Evolutionary conservation across 2,888 invertebrate species (phyloP).

Genomic region (Pseudanteris insignis): DNA sequence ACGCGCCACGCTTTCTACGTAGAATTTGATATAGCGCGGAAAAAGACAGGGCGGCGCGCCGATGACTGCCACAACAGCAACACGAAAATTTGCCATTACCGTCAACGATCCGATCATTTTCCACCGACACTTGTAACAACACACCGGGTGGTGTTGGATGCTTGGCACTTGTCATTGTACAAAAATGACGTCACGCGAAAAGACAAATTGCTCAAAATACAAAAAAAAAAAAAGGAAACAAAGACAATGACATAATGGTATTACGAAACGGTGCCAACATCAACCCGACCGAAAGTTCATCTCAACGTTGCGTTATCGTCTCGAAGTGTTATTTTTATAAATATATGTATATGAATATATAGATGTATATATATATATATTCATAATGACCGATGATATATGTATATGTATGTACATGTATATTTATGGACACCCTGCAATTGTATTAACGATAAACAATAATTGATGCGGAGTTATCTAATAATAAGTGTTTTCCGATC

Average conservation of each 20-base stretch:
- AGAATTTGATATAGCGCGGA: conserved; percentile 40
- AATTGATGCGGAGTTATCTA: conserved; percentile 44
- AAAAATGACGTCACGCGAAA: background rate
- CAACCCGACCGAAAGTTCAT: conserved; percentile 25
- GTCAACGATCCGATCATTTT: too few species aligned
- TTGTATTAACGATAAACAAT: conserved; percentile 44
- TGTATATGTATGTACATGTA: too few species aligned
- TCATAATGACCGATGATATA: too few species aligned
- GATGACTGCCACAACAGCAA: conserved; percentile 5
- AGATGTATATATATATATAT: too few species aligned
- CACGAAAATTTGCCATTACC: too few species aligned
- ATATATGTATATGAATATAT: conserved; percentile 52
- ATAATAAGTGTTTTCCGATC: conserved; percentile 58
- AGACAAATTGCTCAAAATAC: background rate
- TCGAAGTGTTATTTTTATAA: conserved; percentile 65
- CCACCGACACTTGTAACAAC: too few species aligned
- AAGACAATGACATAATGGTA: background rate
- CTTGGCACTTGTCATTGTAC: conserved; percentile 20
- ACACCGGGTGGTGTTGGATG: conserved; percentile 17
- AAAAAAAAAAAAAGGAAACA: background rate
- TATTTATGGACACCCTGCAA: conserved; percentile 58
- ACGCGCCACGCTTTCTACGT: conserved; percentile 33
- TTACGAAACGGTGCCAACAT: conserved; percentile 22
- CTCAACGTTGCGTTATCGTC: conserved; percentile 57
- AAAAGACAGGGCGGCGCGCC: conserved; percentile 31